Percentiles rank a stretch among this genome's conserved stretches.
These are phyloP conservation scores for Cheirogaleus major DNA, from an alignment of 2,797 vertebrate genomes.

Conservation along the genomic window DNA sequence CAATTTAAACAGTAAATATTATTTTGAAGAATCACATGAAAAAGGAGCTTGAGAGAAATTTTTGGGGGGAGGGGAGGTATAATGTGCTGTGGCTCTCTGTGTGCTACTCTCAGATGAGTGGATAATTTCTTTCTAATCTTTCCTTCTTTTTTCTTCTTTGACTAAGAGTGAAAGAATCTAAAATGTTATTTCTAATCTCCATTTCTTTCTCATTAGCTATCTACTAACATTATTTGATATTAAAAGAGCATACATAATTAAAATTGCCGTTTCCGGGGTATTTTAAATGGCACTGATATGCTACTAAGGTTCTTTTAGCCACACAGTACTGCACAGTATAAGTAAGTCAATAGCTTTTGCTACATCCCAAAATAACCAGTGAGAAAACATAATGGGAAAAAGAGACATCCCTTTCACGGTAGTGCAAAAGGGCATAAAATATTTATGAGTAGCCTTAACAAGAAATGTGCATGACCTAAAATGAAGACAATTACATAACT, in stretches of 20 bases:
- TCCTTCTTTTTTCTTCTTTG: background rate
- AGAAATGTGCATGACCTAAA: background rate
- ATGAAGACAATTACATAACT: background rate
- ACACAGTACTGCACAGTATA: no score
- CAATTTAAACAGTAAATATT: background rate
- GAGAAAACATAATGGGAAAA: background rate
- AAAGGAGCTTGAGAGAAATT: background rate
- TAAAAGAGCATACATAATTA: background rate
- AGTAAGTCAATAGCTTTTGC: background rate
- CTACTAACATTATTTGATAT: background rate
- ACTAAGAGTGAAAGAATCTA: background rate
- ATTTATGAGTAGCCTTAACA: conserved; percentile 6
- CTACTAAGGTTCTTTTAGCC: background rate
- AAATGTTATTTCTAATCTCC: background rate
- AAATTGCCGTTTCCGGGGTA: background rate
- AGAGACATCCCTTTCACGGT: background rate
- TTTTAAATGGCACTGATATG: background rate
- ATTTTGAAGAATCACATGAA: conserved; percentile 4
- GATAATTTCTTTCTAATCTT: background rate
- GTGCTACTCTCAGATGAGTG: background rate
- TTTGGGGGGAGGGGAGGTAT: no score
- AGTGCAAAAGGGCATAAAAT: background rate
- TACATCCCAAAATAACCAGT: background rate
- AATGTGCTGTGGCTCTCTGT: background rate
- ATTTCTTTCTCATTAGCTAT: background rate